Evolutionary conservation across 2,113 vertebrate species (phyloP).

Genomic region (Crotalus viridis): DNA sequence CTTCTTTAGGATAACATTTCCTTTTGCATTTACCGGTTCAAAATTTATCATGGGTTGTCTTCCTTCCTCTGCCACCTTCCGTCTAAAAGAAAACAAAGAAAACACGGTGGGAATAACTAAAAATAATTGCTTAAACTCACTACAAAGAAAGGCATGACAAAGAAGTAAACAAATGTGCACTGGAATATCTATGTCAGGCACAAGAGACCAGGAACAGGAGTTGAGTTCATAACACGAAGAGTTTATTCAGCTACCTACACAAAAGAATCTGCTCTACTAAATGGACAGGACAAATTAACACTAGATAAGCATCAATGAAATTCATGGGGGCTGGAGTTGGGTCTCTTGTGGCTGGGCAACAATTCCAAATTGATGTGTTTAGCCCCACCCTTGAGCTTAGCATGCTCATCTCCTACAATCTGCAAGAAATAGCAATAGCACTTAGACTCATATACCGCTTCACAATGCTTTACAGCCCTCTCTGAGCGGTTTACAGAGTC

Average conservation of each 20-base stretch:
- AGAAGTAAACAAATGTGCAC: not conserved
- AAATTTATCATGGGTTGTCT: not conserved
- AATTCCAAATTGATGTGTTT: no score
- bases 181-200: not conserved
- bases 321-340: not conserved
- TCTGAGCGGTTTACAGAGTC: no score
- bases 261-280: not conserved
- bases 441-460: no score
- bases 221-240: not conserved
- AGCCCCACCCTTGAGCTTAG: no score
- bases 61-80: not conserved
- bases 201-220: not conserved
- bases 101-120: not conserved
- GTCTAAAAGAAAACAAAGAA: not conserved
- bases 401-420: no score
- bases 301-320: not conserved
- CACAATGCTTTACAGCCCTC: no score
- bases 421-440: no score
- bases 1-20: not conserved
- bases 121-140: not conserved
- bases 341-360: not conserved
- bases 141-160: not conserved
- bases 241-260: not conserved
- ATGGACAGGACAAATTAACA: not conserved
- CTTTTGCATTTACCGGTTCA: not conserved